A percentile compares a stretch with the other conserved stretches of the same genome.
Conservation (phyloP, 2,888 invertebrate genomes). For the Drosophila dives region DNA sequence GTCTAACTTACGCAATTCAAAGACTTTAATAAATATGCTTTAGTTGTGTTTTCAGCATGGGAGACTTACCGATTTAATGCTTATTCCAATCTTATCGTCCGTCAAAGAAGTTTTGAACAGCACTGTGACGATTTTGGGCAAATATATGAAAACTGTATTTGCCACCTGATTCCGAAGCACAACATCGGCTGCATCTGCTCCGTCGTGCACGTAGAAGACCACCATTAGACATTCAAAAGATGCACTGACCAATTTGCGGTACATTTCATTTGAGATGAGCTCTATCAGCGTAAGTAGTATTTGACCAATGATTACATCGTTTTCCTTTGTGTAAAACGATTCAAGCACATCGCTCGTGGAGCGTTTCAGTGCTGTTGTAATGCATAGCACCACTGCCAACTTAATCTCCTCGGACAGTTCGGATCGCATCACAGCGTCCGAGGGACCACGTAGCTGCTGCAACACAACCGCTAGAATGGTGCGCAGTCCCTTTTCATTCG, state of each 20-base stretch:
- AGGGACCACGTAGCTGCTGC: slow-evolving; percentile 81
- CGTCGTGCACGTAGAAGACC: slow-evolving; percentile 87
- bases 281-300: slow-evolving; percentile 88
- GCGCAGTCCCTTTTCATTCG: slow-evolving; percentile 78
- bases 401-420: slow-evolving; percentile 84
- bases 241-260: slow-evolving; percentile 87
- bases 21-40: background rate
- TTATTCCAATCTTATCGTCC: slow-evolving; percentile 87
- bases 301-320: slow-evolving; percentile 88
- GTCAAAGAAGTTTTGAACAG: slow-evolving; percentile 85
- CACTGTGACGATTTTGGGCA: slow-evolving; percentile 87
- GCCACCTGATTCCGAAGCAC: slow-evolving; percentile 86
- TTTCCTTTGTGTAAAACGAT: slow-evolving; percentile 86
- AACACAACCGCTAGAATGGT: slow-evolving; percentile 80
- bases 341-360: slow-evolving; percentile 85
- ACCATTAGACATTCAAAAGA: slow-evolving; percentile 88
- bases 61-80: slow-evolving; percentile 86
- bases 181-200: slow-evolving; percentile 86
- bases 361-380: slow-evolving; percentile 73
- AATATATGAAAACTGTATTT: slow-evolving; percentile 86
- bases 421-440: slow-evolving; percentile 55
- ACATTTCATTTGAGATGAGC: slow-evolving; percentile 88
- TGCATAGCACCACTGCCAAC: slow-evolving; percentile 79
- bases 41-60: background rate
- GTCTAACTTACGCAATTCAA: slow-evolving; percentile 51